Percentiles rank a stretch among this genome's conserved stretches.
phyloP scores from a whole-genome alignment of 2,797 vertebrate genomes.

The Sylvilagus floridanus region DNA sequence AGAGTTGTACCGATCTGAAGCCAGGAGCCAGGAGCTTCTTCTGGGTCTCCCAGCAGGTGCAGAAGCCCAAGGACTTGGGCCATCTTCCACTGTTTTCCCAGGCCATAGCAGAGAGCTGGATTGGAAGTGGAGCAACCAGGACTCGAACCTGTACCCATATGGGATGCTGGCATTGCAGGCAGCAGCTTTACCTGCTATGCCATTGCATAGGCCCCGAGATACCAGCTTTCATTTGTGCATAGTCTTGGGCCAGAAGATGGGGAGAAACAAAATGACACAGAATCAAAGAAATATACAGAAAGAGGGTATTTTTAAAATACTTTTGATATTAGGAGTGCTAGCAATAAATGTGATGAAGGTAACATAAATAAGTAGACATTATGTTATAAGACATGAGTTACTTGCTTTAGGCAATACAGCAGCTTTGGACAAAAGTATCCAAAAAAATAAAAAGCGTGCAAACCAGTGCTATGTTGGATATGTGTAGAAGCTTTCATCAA shows the following conservation, averaged over 20 bases:
- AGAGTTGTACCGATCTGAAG: too few relatives aligned
- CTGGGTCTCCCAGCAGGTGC: too few relatives aligned
- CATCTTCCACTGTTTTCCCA: too few relatives aligned
- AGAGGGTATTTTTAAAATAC: background rate
- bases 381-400: background rate
- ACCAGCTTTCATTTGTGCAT: constrained; percentile 30
- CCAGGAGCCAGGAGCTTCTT: too few relatives aligned
- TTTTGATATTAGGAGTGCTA: background rate
- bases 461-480: constrained; percentile 16
- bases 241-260: constrained; percentile 10
- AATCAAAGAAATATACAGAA: background rate
- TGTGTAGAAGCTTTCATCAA: constrained; percentile 58
- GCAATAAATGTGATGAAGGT: constrained; percentile 16
- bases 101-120: too few relatives aligned
- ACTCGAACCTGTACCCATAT: too few relatives aligned
- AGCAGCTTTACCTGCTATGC: too few relatives aligned
- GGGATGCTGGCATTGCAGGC: too few relatives aligned
- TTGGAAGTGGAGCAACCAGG: too few relatives aligned
- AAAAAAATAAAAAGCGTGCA: constrained; percentile 52
- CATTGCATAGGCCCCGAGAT: background rate
- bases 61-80: too few relatives aligned
- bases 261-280: background rate
- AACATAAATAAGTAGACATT: constrained; percentile 55
- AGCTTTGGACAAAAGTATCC: constrained; percentile 49
- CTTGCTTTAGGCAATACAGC: constrained; percentile 34